Base-by-base conservation (phyloP, 2,797 vertebrate species). In the Coregonus sp. region DNA sequence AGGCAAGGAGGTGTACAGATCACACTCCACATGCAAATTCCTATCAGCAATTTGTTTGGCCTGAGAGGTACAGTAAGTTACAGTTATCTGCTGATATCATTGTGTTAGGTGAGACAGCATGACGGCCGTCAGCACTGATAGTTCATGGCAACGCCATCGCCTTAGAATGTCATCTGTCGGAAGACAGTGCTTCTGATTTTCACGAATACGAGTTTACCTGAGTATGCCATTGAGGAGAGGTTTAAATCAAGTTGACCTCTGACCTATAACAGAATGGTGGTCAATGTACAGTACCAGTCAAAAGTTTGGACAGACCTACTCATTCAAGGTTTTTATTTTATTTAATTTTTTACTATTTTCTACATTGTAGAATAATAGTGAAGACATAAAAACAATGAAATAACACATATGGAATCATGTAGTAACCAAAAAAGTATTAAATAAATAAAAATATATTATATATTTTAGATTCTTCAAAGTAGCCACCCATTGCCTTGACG, bases 161-260 rank as follows among this genome's bases (percentile, higher is more conserved):
- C 3, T 63, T 29, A 1, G 59, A 63, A 63, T 12, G 59, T 25
- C 3, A 25, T 63, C 20, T 63, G 16, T 25, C 20, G 59, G n/a
- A 25, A 4, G 59, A 25, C 59, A 25, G 3, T 61, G 59, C n/a
- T 25, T n/a, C 59, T 11, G 59, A 25, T 4, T 25, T 61, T 25
- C 7, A 61, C 0, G 59, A 61, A 61, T 3, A 4, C n/a, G n/a
- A 47, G 59, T 29, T 11, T 20, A 25, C 7, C 59, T 63, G 40
- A 25, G 16, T 12, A 20, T 71, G 0, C 69, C 61, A 63, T 12
- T 15, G 40, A 76, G 6, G 1, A 75, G 47, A 52, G 25, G n/a
- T 20, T 61, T 61, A 61, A 61, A 63, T 18, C 20, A 51, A 25
- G 14, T 52, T 50, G 56, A 69, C 78, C n/a, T 18, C 85, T 83